Conservation (phyloP, 92 coral and sea anemone genomes). For the Bergia sp. region DNA sequence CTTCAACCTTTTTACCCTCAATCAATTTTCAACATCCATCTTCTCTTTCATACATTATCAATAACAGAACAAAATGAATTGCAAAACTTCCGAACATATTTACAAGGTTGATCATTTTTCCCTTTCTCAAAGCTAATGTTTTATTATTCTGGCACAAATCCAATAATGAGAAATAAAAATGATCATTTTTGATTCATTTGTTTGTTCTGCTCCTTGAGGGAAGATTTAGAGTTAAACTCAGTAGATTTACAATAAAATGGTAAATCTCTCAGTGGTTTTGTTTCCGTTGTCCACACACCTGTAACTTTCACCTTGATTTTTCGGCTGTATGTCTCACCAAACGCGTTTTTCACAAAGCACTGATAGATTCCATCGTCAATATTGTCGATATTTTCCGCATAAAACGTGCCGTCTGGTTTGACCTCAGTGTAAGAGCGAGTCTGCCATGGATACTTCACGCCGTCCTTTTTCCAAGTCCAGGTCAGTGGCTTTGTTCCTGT, state of each 20-base stretch:
- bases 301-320: constrained; percentile 20
- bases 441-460: background rate
- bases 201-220: too few species aligned
- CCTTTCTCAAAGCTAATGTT: too few species aligned
- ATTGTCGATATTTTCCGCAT: too few species aligned
- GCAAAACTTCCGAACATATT: too few species aligned
- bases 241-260: background rate
- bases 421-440: too few species aligned
- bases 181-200: too few species aligned
- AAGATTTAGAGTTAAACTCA: too few species aligned
- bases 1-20: background rate
- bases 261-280: background rate
- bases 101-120: too few species aligned
- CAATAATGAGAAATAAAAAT: too few species aligned
- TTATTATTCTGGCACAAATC: too few species aligned
- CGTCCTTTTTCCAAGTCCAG: constrained; percentile 30
- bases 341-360: constrained; percentile 11
- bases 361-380: background rate
- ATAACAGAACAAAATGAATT: too few species aligned
- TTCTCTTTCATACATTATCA: too few species aligned
- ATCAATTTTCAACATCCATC: background rate
- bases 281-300: background rate
- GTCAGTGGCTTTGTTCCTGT: background rate
- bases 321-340: constrained; percentile 9
- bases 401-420: background rate